phyloP scores from a whole-genome alignment of 2,888 invertebrate species.

The Orthosia gothica region DNA sequence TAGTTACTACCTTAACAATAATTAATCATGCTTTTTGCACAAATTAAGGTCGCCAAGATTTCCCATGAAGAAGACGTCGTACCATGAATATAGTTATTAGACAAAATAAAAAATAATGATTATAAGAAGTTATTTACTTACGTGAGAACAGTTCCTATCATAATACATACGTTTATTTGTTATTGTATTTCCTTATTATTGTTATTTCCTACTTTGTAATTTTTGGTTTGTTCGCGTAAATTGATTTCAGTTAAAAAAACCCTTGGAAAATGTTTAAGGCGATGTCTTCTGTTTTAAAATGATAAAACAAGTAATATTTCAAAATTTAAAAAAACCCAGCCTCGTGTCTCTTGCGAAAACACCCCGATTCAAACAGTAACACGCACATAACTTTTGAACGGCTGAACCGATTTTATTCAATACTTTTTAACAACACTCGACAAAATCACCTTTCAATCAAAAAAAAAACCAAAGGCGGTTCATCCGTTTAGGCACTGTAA shows the following conservation, averaged over 20 bases:
- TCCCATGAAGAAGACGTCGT: constrained; percentile 21
- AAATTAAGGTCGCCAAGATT: background rate
- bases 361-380: too few relatives aligned
- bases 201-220: constrained; percentile 41
- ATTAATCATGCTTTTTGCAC: background rate
- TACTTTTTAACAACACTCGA: too few relatives aligned
- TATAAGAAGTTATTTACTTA: constrained; percentile 44
- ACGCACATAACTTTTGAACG: too few relatives aligned
- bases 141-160: constrained; percentile 28
- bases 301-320: too few relatives aligned
- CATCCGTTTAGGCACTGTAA: too few relatives aligned
- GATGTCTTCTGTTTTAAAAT: background rate
- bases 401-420: too few relatives aligned
- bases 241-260: background rate
- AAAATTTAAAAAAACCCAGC: too few relatives aligned
- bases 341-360: too few relatives aligned
- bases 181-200: constrained; percentile 52
- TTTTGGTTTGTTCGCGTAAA: constrained; percentile 13
- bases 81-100: constrained; percentile 30
- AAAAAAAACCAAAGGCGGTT: too few relatives aligned
- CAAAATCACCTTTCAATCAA: too few relatives aligned
- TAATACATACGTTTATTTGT: constrained; percentile 45
- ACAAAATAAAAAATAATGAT: constrained; percentile 49
- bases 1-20: background rate
- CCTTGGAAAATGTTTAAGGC: too few relatives aligned